phyloP scores from a whole-genome alignment of 2,113 vertebrate species.

The Xerus inauris region DNA sequence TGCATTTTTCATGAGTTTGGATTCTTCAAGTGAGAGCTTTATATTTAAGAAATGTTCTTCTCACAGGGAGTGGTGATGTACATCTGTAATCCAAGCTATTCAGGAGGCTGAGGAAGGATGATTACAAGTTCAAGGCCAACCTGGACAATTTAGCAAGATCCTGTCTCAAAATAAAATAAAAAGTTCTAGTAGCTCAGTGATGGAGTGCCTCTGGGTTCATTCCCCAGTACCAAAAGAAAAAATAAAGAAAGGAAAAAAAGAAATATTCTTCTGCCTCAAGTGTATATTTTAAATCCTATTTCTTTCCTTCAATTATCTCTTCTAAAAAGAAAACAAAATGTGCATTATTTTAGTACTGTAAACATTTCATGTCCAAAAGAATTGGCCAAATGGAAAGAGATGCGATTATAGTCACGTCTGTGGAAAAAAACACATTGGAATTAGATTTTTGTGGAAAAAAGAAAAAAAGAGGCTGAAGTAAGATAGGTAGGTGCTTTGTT shows the following conservation, averaged over 20 bases:
- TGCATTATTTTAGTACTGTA: slow-evolving; percentile 37
- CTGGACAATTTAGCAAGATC: background rate
- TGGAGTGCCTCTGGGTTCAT: background rate
- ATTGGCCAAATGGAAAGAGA: slow-evolving; percentile 47
- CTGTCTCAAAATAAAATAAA: background rate
- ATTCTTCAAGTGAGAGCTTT: background rate
- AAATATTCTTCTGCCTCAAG: background rate
- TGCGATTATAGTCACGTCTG: background rate
- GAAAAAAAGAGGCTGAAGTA: slow-evolving; percentile 21
- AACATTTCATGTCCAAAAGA: slow-evolving; percentile 33
- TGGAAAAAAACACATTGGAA: background rate
- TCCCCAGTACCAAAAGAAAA: background rate
- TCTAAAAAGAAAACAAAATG: background rate
- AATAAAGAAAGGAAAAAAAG: background rate
- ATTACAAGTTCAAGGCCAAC: background rate
- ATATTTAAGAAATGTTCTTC: background rate
- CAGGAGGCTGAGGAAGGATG: background rate
- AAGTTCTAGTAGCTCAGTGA: background rate
- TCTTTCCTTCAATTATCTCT: slow-evolving; percentile 15
- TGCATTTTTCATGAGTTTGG: background rate
- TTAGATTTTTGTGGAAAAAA: slow-evolving; percentile 36
- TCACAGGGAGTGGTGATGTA: background rate
- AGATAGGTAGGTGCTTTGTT: slow-evolving; percentile 77
- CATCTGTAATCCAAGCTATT: background rate
- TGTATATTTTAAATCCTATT: background rate